These are phyloP conservation scores for Thunnus albacares DNA, from an alignment of 2,797 vertebrate species.

Conservation along the genomic window DNA sequence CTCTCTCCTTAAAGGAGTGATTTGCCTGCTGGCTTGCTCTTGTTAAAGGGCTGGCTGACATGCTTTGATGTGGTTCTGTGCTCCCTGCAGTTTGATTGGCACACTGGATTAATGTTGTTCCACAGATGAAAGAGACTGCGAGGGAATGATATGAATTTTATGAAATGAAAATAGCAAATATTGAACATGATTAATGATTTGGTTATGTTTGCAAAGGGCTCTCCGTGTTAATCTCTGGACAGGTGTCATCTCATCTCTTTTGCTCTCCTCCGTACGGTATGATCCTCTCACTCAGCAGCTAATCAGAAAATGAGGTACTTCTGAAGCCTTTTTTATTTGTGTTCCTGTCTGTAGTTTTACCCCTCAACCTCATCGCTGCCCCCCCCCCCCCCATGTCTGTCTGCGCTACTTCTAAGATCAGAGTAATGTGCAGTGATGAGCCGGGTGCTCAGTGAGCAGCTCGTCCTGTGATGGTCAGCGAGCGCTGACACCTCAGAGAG, in stretches of 20 bases:
- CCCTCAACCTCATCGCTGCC: not conserved
- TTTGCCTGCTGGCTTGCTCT: slow-evolving; percentile 79
- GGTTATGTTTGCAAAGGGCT: slow-evolving; percentile 68
- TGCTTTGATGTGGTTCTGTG: slow-evolving; percentile 81
- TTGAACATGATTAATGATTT: slow-evolving; percentile 72
- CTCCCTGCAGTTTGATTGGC: slow-evolving; percentile 83
- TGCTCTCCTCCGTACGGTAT: slow-evolving; percentile 1
- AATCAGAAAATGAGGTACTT: slow-evolving; percentile 40
- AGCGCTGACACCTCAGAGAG: slow-evolving; percentile 49
- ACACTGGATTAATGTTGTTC: slow-evolving; percentile 71
- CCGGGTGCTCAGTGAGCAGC: slow-evolving; percentile 13
- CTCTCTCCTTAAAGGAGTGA: slow-evolving; percentile 76
- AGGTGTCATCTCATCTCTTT: slow-evolving; percentile 55
- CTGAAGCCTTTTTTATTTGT: slow-evolving; percentile 31
- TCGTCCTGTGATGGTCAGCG: slow-evolving; percentile 42
- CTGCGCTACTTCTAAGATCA: slow-evolving; percentile 25
- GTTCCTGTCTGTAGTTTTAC: slow-evolving; percentile 24
- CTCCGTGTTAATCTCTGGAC: slow-evolving; percentile 53
- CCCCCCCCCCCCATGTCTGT: not conserved
- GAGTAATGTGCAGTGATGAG: slow-evolving; percentile 42
- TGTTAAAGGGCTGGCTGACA: slow-evolving; percentile 78
- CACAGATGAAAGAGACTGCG: slow-evolving; percentile 70
- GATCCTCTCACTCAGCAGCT: slow-evolving; percentile 41
- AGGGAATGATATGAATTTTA: slow-evolving; percentile 59
- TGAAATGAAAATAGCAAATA: slow-evolving; percentile 70